These are phyloP conservation scores for Misgurnus anguillicaudatus DNA, from an alignment of 2,113 vertebrate genomes.

Conservation along the genomic window DNA sequence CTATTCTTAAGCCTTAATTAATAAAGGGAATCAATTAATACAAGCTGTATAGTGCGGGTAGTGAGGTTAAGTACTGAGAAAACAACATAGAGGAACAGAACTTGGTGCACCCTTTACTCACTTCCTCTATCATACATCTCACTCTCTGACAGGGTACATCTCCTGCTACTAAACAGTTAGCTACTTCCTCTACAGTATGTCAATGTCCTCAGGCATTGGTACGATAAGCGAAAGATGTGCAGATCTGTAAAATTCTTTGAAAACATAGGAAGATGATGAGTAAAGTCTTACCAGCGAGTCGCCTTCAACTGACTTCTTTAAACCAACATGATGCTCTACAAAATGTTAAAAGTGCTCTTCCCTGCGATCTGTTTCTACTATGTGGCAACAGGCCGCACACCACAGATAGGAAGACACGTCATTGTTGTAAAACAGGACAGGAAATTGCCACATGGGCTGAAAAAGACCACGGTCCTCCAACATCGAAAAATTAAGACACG, in stretches of 20 bases:
- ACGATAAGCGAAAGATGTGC: not conserved
- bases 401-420: conserved; percentile 65
- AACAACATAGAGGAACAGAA: conserved; percentile 50
- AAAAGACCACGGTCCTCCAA: conserved; percentile 50
- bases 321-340: not conserved
- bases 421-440: conserved; percentile 76
- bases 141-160: conserved; percentile 32
- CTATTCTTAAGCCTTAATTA: not conserved
- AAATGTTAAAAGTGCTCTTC: conserved; percentile 50
- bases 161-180: conserved; percentile 26
- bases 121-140: conserved; percentile 55
- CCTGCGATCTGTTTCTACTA: conserved; percentile 59
- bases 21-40: too few relatives aligned
- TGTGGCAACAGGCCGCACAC: conserved; percentile 71
- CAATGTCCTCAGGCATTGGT: conserved; percentile 1
- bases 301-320: conserved; percentile 24
- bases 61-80: conserved; percentile 33
- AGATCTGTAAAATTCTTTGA: conserved; percentile 1
- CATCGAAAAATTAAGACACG: not conserved
- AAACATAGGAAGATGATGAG: conserved; percentile 12
- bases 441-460: conserved; percentile 70
- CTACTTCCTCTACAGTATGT: conserved; percentile 46
- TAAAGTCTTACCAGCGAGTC: conserved; percentile 37
- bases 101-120: conserved; percentile 45
- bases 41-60: not conserved